Evolutionary conservation across 2,113 vertebrate species (phyloP).

Genomic region (Ifrita kowaldi): DNA sequence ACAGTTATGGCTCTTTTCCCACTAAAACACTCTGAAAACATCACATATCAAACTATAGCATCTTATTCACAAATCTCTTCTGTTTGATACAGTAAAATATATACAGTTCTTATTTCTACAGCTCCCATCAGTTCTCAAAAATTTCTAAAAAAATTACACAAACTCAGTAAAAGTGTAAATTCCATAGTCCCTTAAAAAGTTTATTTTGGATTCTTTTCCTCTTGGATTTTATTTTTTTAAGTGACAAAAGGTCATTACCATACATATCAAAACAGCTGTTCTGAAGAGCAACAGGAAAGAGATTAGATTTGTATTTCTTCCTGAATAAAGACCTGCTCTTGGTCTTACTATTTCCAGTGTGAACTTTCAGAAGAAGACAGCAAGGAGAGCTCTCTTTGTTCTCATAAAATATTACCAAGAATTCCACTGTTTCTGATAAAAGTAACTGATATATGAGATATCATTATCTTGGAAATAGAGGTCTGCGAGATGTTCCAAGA

Average conservation of each 20-base stretch:
- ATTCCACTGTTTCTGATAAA: background rate
- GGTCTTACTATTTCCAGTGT: background rate
- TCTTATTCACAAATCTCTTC: background rate
- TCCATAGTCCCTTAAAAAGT: background rate
- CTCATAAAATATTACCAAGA: background rate
- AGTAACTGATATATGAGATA: background rate
- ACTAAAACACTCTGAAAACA: background rate
- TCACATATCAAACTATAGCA: background rate
- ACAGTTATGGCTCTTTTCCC: background rate
- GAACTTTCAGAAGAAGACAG: background rate
- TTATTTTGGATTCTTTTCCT: background rate
- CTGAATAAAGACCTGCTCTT: background rate
- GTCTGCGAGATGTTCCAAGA: background rate
- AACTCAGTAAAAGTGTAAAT: background rate
- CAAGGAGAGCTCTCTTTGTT: background rate
- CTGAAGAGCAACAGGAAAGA: background rate
- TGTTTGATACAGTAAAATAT: background rate
- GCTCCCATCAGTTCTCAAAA: background rate
- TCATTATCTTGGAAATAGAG: background rate
- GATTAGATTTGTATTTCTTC: constrained; percentile 7
- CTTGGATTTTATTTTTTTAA: background rate
- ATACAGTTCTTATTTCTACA: background rate
- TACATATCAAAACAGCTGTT: background rate
- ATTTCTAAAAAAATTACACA: background rate
- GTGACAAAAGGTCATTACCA: background rate